Evolutionary conservation across 1,140 invertebrate genomes (phyloP).

Genomic region (Calosoma granatense): DNA sequence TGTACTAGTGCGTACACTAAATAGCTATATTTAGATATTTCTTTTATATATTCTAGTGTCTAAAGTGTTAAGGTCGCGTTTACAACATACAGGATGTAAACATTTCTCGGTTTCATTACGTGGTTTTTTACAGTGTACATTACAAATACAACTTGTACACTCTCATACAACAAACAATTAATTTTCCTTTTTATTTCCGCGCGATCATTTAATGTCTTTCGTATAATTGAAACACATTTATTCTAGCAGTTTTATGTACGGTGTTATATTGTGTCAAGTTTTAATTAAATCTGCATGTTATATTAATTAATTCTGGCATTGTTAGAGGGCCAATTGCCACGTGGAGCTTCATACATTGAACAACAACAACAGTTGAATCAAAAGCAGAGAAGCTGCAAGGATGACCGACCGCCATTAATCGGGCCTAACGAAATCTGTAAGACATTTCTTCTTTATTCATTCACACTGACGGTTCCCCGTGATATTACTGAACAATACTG

Average conservation of each 20-base stretch:
- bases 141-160: neutral
- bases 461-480: neutral
- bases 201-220: too few relatives aligned
- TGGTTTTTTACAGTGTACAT: too few relatives aligned
- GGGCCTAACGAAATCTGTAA: conserved; percentile 51
- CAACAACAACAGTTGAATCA: conserved; percentile 39
- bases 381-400: conserved; percentile 32
- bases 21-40: too few relatives aligned
- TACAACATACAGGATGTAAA: too few relatives aligned
- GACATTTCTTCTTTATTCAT: conserved; percentile 16
- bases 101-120: too few relatives aligned
- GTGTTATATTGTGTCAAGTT: neutral
- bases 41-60: too few relatives aligned
- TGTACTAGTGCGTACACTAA: too few relatives aligned
- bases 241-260: too few relatives aligned
- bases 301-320: conserved; percentile 18
- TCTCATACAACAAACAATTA: neutral
- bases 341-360: conserved; percentile 62
- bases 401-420: conserved; percentile 43
- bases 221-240: too few relatives aligned
- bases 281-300: conserved; percentile 8
- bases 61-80: too few relatives aligned
- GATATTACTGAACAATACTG: neutral
- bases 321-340: conserved; percentile 73
- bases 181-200: neutral